phyloP scores from a whole-genome alignment of 2,797 vertebrate genomes.

The Pantherophis vulpinus region DNA sequence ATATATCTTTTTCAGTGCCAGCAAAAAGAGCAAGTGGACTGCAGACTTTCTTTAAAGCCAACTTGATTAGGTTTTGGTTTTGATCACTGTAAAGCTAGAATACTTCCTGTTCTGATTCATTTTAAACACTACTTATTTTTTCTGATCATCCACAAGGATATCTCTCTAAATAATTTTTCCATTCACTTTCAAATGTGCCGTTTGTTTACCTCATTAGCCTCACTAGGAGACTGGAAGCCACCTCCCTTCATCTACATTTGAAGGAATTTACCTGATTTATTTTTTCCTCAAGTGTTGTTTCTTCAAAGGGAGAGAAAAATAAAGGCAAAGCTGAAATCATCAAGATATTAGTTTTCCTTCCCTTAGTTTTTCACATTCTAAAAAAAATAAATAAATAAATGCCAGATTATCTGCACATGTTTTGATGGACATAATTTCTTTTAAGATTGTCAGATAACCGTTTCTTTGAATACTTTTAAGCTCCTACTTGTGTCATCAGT shows the following conservation, averaged over 20 bases:
- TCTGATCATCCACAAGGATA: background rate
- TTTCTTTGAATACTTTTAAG: background rate
- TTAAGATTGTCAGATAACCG: background rate
- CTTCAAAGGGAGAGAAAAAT: background rate
- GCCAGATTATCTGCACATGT: background rate
- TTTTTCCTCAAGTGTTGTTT: background rate
- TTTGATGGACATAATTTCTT: background rate
- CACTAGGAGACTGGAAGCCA: background rate
- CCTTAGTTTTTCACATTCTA: background rate
- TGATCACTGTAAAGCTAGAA: background rate
- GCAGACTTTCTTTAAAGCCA: background rate
- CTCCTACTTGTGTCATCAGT: background rate
- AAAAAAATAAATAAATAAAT: background rate
- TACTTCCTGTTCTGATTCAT: background rate
- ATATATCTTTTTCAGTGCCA: background rate
- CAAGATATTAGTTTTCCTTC: background rate
- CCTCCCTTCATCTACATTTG: background rate
- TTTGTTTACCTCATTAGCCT: background rate
- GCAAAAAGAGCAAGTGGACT: background rate
- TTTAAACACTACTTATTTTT: background rate
- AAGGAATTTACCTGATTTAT: background rate
- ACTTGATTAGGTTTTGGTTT: background rate
- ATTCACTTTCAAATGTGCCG: background rate
- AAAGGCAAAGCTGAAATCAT: background rate
- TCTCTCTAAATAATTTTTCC: background rate